These are phyloP conservation scores for Bambusicola thoracicus DNA, from an alignment of 2,113 vertebrate species.

Conservation along the genomic window DNA sequence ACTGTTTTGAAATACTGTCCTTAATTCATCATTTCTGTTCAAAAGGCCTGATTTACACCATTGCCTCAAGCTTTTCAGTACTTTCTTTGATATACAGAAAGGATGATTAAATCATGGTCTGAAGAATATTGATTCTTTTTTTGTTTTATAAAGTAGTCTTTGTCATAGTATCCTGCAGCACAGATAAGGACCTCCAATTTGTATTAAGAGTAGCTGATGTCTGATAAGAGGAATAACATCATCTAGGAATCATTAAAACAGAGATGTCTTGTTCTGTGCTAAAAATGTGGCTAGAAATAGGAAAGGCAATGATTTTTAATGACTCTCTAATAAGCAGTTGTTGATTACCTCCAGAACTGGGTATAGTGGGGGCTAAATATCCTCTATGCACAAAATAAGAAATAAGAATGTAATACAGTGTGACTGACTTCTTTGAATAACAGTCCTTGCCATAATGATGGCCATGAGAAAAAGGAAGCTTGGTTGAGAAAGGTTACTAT, in stretches of 20 bases:
- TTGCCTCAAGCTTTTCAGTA: neutral
- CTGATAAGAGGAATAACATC: neutral
- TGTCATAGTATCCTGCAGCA: neutral
- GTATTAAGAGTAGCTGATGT: neutral
- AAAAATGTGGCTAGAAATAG: neutral
- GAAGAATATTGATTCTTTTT: no score
- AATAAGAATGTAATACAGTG: neutral
- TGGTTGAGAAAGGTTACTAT: neutral
- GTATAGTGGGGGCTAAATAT: neutral
- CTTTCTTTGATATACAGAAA: neutral
- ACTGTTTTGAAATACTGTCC: neutral
- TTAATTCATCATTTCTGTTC: neutral
- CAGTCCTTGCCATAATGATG: neutral
- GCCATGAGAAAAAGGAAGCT: neutral
- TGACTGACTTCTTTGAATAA: neutral
- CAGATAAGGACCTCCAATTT: neutral
- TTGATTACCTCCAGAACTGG: neutral
- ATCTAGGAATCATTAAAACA: neutral
- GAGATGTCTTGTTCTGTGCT: neutral
- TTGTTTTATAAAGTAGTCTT: no score
- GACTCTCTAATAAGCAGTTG: neutral
- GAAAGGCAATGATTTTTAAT: neutral
- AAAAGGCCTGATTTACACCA: neutral
- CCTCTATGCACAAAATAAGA: neutral
- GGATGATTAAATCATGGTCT: neutral